Evolutionary conservation across 2,113 vertebrate species (phyloP).

Genomic region (Theropithecus gelada): DNA sequence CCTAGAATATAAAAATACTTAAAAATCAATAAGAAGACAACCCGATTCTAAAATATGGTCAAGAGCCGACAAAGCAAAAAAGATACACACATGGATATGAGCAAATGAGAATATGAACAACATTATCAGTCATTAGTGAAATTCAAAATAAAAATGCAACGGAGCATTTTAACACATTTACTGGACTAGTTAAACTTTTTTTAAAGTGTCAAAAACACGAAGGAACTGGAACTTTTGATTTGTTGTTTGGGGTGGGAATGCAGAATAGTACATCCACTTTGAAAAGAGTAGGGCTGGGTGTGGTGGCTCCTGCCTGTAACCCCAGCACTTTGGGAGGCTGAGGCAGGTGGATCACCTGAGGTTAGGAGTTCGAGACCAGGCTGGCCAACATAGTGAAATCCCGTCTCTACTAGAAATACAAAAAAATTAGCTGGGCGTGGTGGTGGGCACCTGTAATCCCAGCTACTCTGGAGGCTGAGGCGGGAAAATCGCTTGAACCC

Average conservation of each 20-base stretch:
- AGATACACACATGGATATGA: neutral
- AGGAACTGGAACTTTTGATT: neutral
- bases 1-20: neutral
- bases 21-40: neutral
- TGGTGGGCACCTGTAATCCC: no score
- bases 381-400: no score
- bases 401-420: no score
- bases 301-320: no score
- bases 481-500: no score
- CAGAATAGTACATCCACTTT: neutral
- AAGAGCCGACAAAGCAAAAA: neutral
- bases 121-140: neutral
- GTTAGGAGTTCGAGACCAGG: no score
- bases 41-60: neutral
- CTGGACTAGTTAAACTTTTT: neutral
- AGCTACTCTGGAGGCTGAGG: no score
- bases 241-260: neutral
- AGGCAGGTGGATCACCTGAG: no score
- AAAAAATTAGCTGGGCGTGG: no score
- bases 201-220: neutral
- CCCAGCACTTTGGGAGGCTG: no score
- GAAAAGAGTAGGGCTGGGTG: neutral
- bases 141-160: neutral
- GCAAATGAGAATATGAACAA: neutral
- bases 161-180: neutral